Evolutionary conservation across 2,888 invertebrate species (phyloP).

Genomic region (Caenorhabditis angaria): DNA sequence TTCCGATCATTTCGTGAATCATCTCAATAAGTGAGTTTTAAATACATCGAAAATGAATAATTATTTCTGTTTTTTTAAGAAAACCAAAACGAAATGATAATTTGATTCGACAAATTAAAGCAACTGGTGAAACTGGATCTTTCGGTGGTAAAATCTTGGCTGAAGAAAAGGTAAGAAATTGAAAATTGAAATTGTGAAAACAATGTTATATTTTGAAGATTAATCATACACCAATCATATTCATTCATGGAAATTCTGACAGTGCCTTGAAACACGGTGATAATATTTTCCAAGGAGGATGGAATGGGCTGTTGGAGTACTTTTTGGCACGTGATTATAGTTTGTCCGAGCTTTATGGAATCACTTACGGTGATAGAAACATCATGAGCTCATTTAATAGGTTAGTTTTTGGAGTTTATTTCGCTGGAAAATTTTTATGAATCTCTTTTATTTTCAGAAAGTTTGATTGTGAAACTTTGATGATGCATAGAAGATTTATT

Average conservation of each 20-base stretch:
- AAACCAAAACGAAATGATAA: conserved; percentile 31
- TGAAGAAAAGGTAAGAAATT: conserved; percentile 41
- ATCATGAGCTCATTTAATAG: conserved; percentile 49
- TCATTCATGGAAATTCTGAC: conserved; percentile 70
- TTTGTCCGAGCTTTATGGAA: conserved; percentile 61
- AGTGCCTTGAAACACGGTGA: conserved; percentile 58
- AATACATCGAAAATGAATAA: conserved; percentile 1
- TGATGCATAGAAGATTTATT: conserved; percentile 45
- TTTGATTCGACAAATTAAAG: conserved; percentile 17
- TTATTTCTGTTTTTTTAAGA: conserved; percentile 16
- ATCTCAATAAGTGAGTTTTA: conserved; percentile 34
- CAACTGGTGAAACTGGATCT: conserved; percentile 46
- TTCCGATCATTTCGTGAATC: conserved; percentile 36
- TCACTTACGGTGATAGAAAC: conserved; percentile 65
- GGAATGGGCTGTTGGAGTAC: conserved; percentile 50
- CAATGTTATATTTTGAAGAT: conserved; percentile 41
- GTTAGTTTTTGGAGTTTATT: background rate
- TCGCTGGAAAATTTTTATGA: background rate
- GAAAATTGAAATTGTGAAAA: background rate
- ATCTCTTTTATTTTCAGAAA: conserved; percentile 14
- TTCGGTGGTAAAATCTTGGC: conserved; percentile 51
- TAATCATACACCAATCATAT: conserved; percentile 57
- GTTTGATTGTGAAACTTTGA: conserved; percentile 37
- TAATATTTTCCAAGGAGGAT: conserved; percentile 52
- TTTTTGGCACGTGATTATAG: conserved; percentile 53